Percentiles rank a stretch among this genome's conserved stretches.
Conservation (phyloP, 2,797 vertebrate genomes). For the Oreochromis mossambicus region DNA sequence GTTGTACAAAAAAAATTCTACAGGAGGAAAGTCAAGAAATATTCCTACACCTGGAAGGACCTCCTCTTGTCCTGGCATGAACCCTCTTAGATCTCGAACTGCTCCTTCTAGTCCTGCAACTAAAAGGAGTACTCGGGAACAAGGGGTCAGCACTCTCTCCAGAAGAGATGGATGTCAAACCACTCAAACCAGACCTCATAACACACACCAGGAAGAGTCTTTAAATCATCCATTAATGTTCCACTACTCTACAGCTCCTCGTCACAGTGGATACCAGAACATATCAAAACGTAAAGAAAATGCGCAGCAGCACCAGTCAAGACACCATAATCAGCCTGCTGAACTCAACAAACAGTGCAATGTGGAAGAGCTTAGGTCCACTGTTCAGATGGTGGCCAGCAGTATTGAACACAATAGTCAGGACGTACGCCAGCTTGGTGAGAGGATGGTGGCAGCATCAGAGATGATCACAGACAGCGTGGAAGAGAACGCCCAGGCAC, state of each 20-base stretch:
- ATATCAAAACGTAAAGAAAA: background rate
- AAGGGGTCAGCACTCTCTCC: background rate
- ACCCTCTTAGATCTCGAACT: background rate
- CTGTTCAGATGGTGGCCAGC: constrained; percentile 37
- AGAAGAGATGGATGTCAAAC: background rate
- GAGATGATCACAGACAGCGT: constrained; percentile 50
- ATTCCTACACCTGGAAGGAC: constrained; percentile 9
- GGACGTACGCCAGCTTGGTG: constrained; percentile 40
- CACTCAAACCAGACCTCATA: background rate
- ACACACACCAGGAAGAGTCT: background rate
- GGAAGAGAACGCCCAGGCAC: constrained; percentile 65
- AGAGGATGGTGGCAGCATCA: constrained; percentile 52
- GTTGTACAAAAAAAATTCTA: background rate
- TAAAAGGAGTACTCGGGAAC: background rate
- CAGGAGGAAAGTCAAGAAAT: constrained; percentile 7
- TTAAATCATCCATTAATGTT: background rate
- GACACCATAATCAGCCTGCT: background rate
- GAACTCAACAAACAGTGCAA: constrained; percentile 37
- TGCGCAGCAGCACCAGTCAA: background rate
- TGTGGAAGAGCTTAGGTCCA: constrained; percentile 52
- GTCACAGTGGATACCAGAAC: background rate
- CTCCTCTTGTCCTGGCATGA: background rate
- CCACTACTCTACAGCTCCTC: background rate
- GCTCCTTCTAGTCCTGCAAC: constrained; percentile 22
- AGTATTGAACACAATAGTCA: constrained; percentile 29